Evolutionary conservation across 2,888 invertebrate species (phyloP), one percentile per base, ranked within the genome.

Genomic region (Drosophila kanekoi): DNA sequence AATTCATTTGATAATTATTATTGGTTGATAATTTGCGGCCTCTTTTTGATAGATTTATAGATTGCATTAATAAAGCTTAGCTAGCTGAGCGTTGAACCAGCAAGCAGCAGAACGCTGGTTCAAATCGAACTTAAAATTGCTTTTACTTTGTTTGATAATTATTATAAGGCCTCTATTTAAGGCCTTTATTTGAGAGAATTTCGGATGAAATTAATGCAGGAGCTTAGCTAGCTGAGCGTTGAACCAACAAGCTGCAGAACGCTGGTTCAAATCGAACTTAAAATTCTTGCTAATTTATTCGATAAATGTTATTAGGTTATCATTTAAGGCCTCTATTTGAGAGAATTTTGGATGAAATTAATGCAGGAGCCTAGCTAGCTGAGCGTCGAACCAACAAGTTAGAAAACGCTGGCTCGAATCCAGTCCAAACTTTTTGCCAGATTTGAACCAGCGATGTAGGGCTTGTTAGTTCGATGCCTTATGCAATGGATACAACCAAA

Each of bases 1-100:
- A 37, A 61, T 44, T 44, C 14, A 58, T 53, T 44, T 38, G n/a
- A 4, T 35, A 35, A 35, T 37, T 13, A 11, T n/a, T 11, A 35
- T 4, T 45, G 20, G 37, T 37, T 10, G 3, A 20, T 54, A 33
- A 35, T 35, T 33, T 23, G 35, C 23, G 11, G 14, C 8, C 35
- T 11, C 4, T 9, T 23, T n/a, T 20, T 43, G 11, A 1, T 1
- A 6, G 6, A 4, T 23, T 38, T 14, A 11, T 11, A 8, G 16
- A 14, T 13, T 3, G 3, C 14, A 33, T 11, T 23, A 23, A 51
- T 37, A 1, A 1, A 23, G 37, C 14, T 14, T 8, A 38, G 16
- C 40, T 52, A 33, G 20, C 28, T 28, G 28, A 8, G 28, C 28
- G 28, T 28, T 28, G 28, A 28, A 28, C 28, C 8, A 28, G 2